These are phyloP conservation scores for Argopecten irradians DNA, from an alignment of 1,140 invertebrate genomes.

Conservation along the genomic window DNA sequence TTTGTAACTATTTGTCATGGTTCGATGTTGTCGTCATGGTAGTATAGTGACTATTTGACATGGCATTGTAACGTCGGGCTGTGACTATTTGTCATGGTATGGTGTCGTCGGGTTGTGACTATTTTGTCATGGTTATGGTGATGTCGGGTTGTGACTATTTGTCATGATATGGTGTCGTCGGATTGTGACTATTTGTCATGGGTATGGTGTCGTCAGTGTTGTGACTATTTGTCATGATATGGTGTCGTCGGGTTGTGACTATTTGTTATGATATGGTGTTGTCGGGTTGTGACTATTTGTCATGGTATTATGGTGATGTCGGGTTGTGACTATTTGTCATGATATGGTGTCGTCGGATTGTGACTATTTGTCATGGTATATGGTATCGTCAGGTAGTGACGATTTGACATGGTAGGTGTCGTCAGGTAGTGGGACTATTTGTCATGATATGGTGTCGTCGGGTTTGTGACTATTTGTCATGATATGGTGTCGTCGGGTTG, in stretches of 20 bases:
- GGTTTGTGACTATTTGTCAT: neutral
- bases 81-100: neutral
- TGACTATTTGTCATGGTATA: neutral
- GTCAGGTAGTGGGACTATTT: neutral
- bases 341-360: neutral
- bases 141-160: neutral
- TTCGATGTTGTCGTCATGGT: no score
- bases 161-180: neutral
- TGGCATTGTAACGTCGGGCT: neutral
- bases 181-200: neutral
- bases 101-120: neutral
- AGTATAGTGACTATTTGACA: neutral
- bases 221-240: neutral
- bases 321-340: neutral
- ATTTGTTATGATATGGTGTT: neutral
- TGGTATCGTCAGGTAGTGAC: neutral
- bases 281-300: neutral
- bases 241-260: neutral
- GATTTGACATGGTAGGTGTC: neutral
- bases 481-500: neutral
- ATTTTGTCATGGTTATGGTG: neutral
- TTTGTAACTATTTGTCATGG: neutral
- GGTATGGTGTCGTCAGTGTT: neutral
- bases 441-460: neutral
- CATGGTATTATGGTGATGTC: neutral